Percentiles rank a stretch among this genome's conserved stretches.
Conservation (phyloP, 2,113 vertebrate species). For the Crocuta crocuta region DNA sequence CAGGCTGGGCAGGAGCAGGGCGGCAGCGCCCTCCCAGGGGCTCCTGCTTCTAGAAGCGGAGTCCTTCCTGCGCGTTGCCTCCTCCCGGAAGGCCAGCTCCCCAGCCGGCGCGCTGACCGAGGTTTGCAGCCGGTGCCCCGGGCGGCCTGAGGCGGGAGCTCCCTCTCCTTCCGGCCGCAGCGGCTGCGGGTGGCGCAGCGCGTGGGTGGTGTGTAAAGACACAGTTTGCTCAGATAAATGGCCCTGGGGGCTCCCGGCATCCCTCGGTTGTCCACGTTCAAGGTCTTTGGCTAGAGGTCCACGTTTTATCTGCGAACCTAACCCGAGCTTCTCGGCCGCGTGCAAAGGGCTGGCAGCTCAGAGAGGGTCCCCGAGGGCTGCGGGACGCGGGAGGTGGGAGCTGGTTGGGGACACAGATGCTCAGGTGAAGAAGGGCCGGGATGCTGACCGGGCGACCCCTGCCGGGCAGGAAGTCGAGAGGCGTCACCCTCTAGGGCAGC, state of each 20-base stretch:
- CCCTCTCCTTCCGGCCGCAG: no score
- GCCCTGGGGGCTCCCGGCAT: not conserved
- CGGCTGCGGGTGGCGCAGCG: no score
- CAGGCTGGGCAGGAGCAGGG: not conserved
- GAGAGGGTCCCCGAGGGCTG: not conserved
- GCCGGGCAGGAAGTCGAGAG: not conserved
- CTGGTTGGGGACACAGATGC: not conserved
- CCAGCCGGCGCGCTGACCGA: no score
- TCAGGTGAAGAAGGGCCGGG: not conserved
- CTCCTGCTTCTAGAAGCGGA: not conserved
- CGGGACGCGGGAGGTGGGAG: not conserved
- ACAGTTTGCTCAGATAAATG: not conserved
- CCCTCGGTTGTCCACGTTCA: rapidly evolving
- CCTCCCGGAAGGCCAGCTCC: not conserved
- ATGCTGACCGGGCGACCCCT: not conserved
- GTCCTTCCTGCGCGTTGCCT: not conserved
- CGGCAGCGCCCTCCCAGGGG: not conserved
- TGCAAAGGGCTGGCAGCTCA: not conserved
- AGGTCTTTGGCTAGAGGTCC: not conserved
- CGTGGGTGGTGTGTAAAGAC: not conserved
- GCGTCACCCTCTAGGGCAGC: not conserved
- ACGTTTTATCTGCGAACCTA: not conserved
- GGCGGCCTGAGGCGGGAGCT: no score
- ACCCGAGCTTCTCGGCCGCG: not conserved
- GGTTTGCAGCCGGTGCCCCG: no score